These are phyloP conservation scores for Trichomalopsis sarcophagae DNA, from an alignment of 1,140 invertebrate species.

Conservation along the genomic window DNA sequence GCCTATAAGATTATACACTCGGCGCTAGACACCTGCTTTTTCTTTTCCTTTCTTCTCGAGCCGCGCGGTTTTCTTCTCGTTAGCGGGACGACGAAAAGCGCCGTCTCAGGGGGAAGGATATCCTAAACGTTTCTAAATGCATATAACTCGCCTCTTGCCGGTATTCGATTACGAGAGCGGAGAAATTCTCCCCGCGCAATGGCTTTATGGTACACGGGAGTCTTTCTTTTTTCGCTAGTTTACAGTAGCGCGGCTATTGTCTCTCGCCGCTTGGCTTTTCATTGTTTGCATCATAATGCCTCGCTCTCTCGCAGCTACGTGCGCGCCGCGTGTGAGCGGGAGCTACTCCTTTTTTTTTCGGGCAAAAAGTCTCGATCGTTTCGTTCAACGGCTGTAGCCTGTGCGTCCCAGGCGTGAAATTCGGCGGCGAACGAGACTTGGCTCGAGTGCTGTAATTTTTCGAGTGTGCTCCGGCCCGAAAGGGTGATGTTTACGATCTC, in stretches of 20 bases:
- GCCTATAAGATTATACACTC: neutral
- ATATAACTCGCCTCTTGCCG: too few species aligned
- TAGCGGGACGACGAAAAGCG: neutral
- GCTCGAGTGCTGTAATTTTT: neutral
- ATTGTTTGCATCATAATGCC: conserved; percentile 41
- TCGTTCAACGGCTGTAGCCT: neutral
- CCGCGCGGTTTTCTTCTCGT: neutral
- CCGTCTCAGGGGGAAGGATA: too few species aligned
- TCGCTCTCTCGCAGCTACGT: neutral
- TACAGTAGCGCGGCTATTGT: neutral
- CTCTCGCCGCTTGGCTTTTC: conserved; percentile 29
- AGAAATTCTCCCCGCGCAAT: neutral
- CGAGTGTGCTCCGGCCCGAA: neutral
- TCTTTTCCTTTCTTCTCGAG: neutral
- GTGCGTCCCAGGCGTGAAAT: conserved; percentile 10
- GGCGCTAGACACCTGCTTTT: neutral
- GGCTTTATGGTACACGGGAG: neutral
- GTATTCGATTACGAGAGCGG: neutral
- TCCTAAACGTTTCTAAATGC: neutral
- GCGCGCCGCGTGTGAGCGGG: neutral
- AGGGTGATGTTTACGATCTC: conserved; percentile 25
- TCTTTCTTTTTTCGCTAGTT: conserved; percentile 5
- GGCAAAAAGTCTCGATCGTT: conserved; percentile 4
- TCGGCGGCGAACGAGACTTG: neutral
- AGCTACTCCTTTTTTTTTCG: conserved; percentile 29